Evolutionary conservation across 1,140 invertebrate species (phyloP), one percentile per base, ranked within the genome.

Genomic region (Homarus americanus): DNA sequence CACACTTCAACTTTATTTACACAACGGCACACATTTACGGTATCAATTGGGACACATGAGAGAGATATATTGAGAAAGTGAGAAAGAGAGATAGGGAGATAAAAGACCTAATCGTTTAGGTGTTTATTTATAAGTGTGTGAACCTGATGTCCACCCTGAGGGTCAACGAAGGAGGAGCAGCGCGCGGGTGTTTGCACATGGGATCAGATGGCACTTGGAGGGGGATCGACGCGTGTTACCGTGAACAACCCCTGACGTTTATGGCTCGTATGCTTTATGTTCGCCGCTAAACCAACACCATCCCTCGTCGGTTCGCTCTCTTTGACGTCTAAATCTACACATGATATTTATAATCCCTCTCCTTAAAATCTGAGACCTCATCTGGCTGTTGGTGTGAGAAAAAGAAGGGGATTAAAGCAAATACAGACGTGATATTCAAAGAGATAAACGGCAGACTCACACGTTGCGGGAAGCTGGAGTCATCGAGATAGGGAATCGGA

Each of bases 151-250:
- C 34, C 36, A 38, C 80, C n/a, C 76, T 36, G 44, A 5, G 38
- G 58, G 58, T 66, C 76, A 82, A 49, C 66, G 66, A 15, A 32
- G 38, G 58, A 40, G 38, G 58, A 40, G 79, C 87, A 73, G n/a
- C 79, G 12, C 40, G 78, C 69, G 34, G 24, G 44, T 90, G 87
- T 90, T 90, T 90, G 73, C 49, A 40, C 38, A 82, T 76, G 80
- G 72, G 87, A 90, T 90, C 87, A 28, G 36, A 90, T 90, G 80
- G 80, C 87, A 83, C 87, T 83, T 90, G 34, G 40, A 83, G 82
- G 69, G 87, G 80, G 63, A 69, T 90, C 80, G 87, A 83, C 87
- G 87, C 87, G 87, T 90, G 80, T 83, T 90, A 76, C 87, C 80
- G 80, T 78, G 87, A 84, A 90, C 87, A 28, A 34, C 49, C 69